Evolutionary conservation across 2,888 invertebrate genomes (phyloP), one percentile per base, ranked within the genome.

Genomic region (Eumacrocentrus americanus): DNA sequence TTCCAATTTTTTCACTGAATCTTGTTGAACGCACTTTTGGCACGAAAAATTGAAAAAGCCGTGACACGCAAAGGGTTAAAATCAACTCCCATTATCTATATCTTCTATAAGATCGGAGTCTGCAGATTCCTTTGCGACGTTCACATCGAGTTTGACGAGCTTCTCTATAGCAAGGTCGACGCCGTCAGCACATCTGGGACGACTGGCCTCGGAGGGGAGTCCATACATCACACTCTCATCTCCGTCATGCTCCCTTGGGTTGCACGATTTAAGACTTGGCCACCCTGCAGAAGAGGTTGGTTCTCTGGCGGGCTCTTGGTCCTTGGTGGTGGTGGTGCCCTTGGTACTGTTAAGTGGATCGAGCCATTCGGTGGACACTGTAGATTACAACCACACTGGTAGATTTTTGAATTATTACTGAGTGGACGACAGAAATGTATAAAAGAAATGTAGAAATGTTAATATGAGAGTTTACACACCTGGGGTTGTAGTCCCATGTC

Each of bases 171-270:
- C 54, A 80, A 73, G 50, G 80, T 79, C 65, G 79, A 79, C 63
- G 78, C 77, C 63, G 79, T 79, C 40, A 77, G 70, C 64, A 79
- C 77, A 66, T 78, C 79, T 65, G 77, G 75, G 65, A 76, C 75
- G 68, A 75, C 75, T 62, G 76, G 75, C 61, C 77, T 74, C 70
- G 79, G 77, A 75, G 78, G 77, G 74, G 77, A 73, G 73, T 79
- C 77, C 72, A 73, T 74, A 72, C 76, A 91, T 93, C 92, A 93
- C 88, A 93, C 93, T 82, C 92, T 85, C 92, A 93, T 93, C 84
- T 93, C 93, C 81, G 91, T 91, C 83, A 92, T 92, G 64, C 91
- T 91, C 68, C 92, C 92, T 79, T 91, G 90, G 52, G 91, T 91
- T 80, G 91, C 87, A 78, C 85, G 85, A 75, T 87, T 84, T 62